These are phyloP conservation scores for Diarsia mendica DNA, from an alignment of 2,888 invertebrate species.

Conservation along the genomic window DNA sequence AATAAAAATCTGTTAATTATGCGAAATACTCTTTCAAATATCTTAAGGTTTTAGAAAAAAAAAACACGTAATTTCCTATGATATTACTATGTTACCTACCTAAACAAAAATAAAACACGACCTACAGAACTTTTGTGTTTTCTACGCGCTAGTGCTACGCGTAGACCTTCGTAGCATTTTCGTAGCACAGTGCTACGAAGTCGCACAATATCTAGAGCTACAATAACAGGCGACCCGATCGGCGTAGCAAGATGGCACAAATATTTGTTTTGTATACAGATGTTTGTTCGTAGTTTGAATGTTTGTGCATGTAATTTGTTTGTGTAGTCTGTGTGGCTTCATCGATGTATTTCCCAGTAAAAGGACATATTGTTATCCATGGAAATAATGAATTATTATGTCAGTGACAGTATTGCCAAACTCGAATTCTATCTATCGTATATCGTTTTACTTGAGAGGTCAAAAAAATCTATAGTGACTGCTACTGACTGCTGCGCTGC, in stretches of 20 bases:
- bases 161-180: constrained; percentile 19
- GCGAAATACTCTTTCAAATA: too few relatives aligned
- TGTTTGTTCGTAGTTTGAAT: constrained; percentile 38
- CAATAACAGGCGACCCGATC: background rate
- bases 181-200: constrained; percentile 28
- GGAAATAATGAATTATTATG: background rate
- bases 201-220: background rate
- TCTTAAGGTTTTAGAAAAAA: too few relatives aligned
- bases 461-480: background rate
- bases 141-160: background rate
- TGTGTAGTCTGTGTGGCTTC: constrained; percentile 4
- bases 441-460: too few relatives aligned
- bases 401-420: background rate
- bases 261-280: constrained; percentile 34
- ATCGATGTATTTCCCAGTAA: background rate
- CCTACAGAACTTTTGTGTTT: background rate
- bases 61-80: too few relatives aligned
- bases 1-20: too few relatives aligned
- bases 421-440: too few relatives aligned
- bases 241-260: constrained; percentile 18
- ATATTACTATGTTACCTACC: background rate
- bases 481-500: too few relatives aligned
- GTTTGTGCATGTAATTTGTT: constrained; percentile 35
- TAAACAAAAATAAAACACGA: background rate
- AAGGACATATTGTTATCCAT: background rate